Conservation (phyloP, 2,797 vertebrate species). For the Orestias chungarensis region DNA sequence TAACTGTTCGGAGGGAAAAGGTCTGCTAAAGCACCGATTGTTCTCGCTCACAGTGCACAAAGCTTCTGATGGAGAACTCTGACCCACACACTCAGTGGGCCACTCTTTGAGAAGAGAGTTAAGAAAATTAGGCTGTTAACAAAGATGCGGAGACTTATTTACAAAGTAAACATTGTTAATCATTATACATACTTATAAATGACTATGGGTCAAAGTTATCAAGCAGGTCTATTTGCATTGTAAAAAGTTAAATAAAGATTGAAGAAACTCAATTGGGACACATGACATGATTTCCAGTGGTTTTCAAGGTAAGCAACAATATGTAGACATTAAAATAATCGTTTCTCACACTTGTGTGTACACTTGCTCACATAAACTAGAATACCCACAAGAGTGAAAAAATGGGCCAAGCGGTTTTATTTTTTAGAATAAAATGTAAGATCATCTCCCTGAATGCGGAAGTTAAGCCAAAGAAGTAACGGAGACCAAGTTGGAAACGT, state of each 20-base stretch:
- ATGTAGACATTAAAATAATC: background rate
- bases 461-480: no score
- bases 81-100: slow-evolving; percentile 51
- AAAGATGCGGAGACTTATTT: slow-evolving; percentile 32
- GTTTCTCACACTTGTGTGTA: background rate
- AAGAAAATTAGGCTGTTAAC: slow-evolving; percentile 24
- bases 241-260: background rate
- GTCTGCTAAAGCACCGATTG: slow-evolving; percentile 53
- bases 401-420: no score
- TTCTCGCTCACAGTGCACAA: slow-evolving; percentile 54
- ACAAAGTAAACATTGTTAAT: background rate
- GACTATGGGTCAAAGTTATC: background rate
- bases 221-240: background rate
- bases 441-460: no score
- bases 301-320: background rate
- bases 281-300: no score
- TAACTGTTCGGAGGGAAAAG: slow-evolving; percentile 51
- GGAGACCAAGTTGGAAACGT: no score
- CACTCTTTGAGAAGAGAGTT: slow-evolving; percentile 50
- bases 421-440: no score
- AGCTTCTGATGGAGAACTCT: slow-evolving; percentile 55
- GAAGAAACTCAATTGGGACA: background rate
- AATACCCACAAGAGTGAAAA: no score
- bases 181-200: background rate
- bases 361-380: no score